A percentile compares a stretch with the other conserved stretches of the same genome.
These are phyloP conservation scores for Sarcophaga rosellei DNA, from an alignment of 2,888 invertebrate genomes.

Conservation along the genomic window DNA sequence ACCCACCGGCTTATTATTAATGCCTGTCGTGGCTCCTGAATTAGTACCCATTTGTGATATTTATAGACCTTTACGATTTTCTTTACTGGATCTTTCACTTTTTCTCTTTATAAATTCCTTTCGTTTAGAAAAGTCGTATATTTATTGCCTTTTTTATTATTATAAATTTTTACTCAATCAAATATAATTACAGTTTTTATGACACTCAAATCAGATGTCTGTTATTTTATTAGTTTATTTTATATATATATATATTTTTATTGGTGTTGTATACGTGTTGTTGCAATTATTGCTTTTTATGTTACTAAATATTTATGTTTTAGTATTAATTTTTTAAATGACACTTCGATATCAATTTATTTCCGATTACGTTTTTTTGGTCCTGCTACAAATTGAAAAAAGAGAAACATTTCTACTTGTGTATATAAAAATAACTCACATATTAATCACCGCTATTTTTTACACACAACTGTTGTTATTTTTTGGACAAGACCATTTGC, in stretches of 20 bases:
- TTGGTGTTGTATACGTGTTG: constrained; percentile 49
- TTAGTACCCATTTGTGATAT: constrained; percentile 81
- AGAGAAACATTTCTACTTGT: no score
- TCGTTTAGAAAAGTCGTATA: neutral
- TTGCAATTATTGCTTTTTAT: constrained; percentile 57
- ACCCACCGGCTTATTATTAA: constrained; percentile 80
- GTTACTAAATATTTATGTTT: constrained; percentile 25
- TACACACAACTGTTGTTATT: constrained; percentile 21
- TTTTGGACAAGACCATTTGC: constrained; percentile 20
- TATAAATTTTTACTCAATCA: constrained; percentile 34
- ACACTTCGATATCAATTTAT: constrained; percentile 33
- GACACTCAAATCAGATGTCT: constrained; percentile 21
- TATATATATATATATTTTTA: constrained; percentile 25
- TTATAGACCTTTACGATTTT: constrained; percentile 68
- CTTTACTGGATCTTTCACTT: constrained; percentile 51
- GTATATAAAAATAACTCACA: no score
- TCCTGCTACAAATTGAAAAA: constrained; percentile 28
- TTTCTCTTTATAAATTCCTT: neutral
- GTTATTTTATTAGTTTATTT: constrained; percentile 32
- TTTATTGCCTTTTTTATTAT: constrained; percentile 1
- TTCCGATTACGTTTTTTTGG: constrained; percentile 33
- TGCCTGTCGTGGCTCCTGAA: constrained; percentile 82
- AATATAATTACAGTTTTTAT: constrained; percentile 2
- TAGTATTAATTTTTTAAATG: constrained; percentile 21
- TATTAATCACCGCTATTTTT: constrained; percentile 34